Evolutionary conservation across 2,888 invertebrate genomes (phyloP), one percentile per base, ranked within the genome.

Genomic region (Mythimna albipuncta): DNA sequence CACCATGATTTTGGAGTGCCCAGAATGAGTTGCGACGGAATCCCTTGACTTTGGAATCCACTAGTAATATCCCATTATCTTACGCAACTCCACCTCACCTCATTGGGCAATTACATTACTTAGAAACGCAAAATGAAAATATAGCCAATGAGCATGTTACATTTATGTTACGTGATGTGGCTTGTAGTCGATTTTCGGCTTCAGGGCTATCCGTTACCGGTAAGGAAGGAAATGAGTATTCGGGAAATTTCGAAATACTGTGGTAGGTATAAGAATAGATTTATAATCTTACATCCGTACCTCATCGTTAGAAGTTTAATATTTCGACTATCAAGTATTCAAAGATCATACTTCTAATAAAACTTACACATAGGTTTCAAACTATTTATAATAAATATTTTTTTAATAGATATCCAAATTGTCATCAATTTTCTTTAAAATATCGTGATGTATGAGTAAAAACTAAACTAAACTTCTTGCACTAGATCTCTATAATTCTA

Each of bases 181-280:
- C 75, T 52, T 77, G 69, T 52, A 54, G 70, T 59, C 35, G 0
- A 16, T 75, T 61, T 69, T 55, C 16, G 55, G 26, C 50, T 52
- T 57, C 44, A 50, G 47, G 38, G 26, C 58, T 38, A 35, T 44
- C 44, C 44, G 62, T 62, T 70, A 38, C 57, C 35, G 50, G 70
- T 38, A 11, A 71, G 63, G 71, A 75, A 63, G 72, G 70, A 69
- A 69, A 71, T 41, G 26, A 52, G 63, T 77, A 38, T 62, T 16
- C 7, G 19, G 26, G 21, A 68, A 16, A 13, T 32, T 67, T 35
- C 41, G 16, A 35, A 65, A 58, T 32, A 65, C 21, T 64, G 32
- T 26, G 11, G 7, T 35, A 55, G 11, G 7, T 35, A 55, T 7
- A 32, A 32, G 21, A 21, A 57, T 11, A 16, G 32, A 57, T 32